These are phyloP conservation scores for Matsumurasca onukii DNA, from an alignment of 1,140 invertebrate genomes.

Conservation along the genomic window DNA sequence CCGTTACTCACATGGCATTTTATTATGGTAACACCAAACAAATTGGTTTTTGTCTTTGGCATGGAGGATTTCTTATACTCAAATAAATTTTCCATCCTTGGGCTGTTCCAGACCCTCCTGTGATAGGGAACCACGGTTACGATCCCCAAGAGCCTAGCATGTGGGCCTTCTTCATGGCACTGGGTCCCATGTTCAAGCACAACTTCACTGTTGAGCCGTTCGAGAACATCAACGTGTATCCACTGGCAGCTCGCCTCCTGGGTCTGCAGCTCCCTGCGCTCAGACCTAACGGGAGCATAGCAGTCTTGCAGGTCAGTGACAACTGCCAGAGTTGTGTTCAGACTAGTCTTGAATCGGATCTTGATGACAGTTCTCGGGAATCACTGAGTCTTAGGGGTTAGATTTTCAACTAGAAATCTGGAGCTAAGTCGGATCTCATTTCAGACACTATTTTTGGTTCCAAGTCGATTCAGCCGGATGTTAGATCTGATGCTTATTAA, in stretches of 20 bases:
- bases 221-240: conserved; percentile 64
- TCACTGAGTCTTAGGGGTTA: no score
- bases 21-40: no score
- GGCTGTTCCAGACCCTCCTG: conserved; percentile 4
- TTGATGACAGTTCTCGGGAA: no score
- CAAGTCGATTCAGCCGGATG: no score
- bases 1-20: background rate
- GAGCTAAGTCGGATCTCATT: no score
- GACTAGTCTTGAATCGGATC: no score
- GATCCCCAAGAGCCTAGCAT: conserved; percentile 58
- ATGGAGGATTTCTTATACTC: no score
- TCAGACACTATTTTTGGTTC: no score
- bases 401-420: no score
- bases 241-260: conserved; percentile 52
- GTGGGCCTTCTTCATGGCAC: conserved; percentile 68
- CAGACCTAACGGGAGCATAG: conserved; percentile 8
- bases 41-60: no score
- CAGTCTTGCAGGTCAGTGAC: background rate
- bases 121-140: conserved; percentile 65
- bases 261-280: conserved; percentile 1
- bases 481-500: no score
- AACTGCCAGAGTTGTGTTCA: no score
- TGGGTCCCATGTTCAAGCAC: conserved; percentile 61
- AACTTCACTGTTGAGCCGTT: conserved; percentile 56
- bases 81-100: background rate